Evolutionary conservation across 2,888 invertebrate genomes (phyloP).

Genomic region (Nomada goodeniana): DNA sequence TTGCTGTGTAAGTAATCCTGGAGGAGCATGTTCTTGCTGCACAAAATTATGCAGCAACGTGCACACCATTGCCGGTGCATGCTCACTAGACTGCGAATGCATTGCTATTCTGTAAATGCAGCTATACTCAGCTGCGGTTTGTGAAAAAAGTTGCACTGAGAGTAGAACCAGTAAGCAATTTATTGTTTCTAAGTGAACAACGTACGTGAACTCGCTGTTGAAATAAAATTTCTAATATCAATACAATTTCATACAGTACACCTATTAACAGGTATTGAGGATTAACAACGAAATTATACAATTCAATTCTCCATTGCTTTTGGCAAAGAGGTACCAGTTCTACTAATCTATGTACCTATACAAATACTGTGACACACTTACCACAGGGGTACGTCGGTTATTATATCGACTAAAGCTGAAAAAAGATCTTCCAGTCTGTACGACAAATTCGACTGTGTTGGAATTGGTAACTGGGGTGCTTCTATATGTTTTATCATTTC

Average conservation of each 20-base stretch:
- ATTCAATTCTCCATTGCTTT: no score
- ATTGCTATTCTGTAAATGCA: slow-evolving; percentile 86
- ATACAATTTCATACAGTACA: slow-evolving; percentile 20
- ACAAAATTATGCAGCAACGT: slow-evolving; percentile 92
- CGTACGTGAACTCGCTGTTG: slow-evolving; percentile 92
- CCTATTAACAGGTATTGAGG: background rate
- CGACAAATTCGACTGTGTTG: slow-evolving; percentile 73
- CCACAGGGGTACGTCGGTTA: slow-evolving; percentile 93
- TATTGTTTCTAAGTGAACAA: slow-evolving; percentile 94
- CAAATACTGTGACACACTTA: slow-evolving; percentile 83
- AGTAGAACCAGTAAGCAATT: slow-evolving; percentile 94
- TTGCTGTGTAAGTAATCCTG: slow-evolving; percentile 88
- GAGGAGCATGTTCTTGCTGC: slow-evolving; percentile 88
- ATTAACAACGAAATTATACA: no score
- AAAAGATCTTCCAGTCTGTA: slow-evolving; percentile 89
- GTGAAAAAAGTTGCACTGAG: slow-evolving; percentile 94
- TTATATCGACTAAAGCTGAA: slow-evolving; percentile 90
- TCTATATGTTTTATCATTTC: slow-evolving; percentile 94
- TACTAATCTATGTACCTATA: background rate
- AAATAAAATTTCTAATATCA: slow-evolving; percentile 37
- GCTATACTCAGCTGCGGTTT: slow-evolving; percentile 85
- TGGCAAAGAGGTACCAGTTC: no score
- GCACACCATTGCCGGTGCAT: slow-evolving; percentile 92
- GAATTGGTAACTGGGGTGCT: slow-evolving; percentile 84
- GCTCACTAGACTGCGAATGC: slow-evolving; percentile 89